These are phyloP conservation scores for Iselma pallidipennis DNA, from an alignment of 2,888 invertebrate species.

Conservation along the genomic window DNA sequence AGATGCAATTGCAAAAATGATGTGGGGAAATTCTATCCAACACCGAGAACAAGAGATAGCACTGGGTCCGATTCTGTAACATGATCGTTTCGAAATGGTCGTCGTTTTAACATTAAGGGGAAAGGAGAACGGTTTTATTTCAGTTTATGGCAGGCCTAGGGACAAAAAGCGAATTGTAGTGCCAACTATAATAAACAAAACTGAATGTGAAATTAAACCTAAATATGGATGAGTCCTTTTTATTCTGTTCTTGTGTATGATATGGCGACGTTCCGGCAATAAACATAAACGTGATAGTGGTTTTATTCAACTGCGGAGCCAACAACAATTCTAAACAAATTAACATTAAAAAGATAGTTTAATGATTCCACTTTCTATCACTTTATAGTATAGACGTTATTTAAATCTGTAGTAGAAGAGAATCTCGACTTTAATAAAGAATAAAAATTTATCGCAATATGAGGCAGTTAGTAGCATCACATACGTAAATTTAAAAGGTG, in stretches of 20 bases:
- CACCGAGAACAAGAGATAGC: too few species aligned
- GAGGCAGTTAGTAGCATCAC: constrained; percentile 31
- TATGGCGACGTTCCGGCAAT: too few species aligned
- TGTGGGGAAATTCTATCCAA: too few species aligned
- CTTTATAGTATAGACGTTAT: too few species aligned
- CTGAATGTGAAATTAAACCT: not conserved
- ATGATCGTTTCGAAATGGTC: not conserved
- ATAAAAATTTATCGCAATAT: constrained; percentile 23
- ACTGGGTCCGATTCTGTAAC: not conserved
- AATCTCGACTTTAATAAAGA: not conserved
- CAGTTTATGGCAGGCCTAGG: not conserved
- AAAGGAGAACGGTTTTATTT: not conserved
- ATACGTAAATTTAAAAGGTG: constrained; percentile 33
- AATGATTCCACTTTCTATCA: too few species aligned
- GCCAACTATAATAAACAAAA: constrained; percentile 1
- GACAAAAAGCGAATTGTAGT: not conserved
- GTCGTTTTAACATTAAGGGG: not conserved
- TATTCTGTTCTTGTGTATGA: too few species aligned
- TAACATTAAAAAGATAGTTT: too few species aligned
- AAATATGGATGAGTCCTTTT: not conserved
- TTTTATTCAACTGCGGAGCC: too few species aligned
- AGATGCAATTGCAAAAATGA: constrained; percentile 36
- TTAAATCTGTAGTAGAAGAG: not conserved
- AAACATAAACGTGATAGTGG: too few species aligned
- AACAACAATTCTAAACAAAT: too few species aligned